phyloP scores from a whole-genome alignment of 2,113 vertebrate species.

The Paracanthobrama guichenoti region DNA sequence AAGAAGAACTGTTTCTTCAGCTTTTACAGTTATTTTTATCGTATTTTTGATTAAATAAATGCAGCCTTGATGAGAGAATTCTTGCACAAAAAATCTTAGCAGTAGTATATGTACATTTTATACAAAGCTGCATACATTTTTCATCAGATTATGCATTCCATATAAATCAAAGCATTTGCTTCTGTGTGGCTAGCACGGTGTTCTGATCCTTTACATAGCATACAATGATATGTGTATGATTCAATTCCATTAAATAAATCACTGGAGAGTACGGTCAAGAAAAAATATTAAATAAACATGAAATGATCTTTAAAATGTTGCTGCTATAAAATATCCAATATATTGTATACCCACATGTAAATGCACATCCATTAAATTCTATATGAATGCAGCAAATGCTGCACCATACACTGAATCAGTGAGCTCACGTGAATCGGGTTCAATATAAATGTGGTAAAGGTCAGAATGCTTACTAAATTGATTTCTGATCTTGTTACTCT shows the following conservation, averaged over 20 bases:
- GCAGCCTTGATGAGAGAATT: neutral
- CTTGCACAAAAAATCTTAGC: neutral
- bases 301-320: neutral
- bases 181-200: neutral
- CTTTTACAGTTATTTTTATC: neutral
- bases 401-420: neutral
- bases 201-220: too few species aligned
- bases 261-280: too few species aligned
- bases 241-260: too few species aligned
- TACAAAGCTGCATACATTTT: neutral
- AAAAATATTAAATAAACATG: too few species aligned
- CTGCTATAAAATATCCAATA: neutral
- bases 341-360: neutral
- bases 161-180: neutral
- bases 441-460: neutral
- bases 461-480: neutral
- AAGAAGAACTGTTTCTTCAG: neutral
- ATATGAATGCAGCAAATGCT: neutral
- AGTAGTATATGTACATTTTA: neutral
- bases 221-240: too few species aligned
- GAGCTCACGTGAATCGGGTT: neutral
- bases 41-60: neutral
- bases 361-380: neutral
- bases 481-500: neutral
- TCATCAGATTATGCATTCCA: neutral